Base-by-base conservation (phyloP, 2,113 vertebrate species). In the Acrocephalus kingi region DNA sequence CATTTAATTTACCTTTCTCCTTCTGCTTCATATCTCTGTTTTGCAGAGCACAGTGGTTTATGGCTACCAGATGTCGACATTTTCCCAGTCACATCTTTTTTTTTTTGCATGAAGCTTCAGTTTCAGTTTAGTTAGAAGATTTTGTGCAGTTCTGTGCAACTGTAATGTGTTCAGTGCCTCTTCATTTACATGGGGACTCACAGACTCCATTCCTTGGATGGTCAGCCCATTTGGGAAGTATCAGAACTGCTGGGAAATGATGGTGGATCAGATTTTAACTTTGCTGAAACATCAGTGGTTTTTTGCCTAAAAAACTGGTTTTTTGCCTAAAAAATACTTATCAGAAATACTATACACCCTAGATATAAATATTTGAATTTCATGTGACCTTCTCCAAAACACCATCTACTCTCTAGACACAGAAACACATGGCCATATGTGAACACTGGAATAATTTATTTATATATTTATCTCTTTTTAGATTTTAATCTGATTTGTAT, bases 1-100 rank as follows among this genome's bases (percentile, higher is more conserved):
- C 21, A 49, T 90, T 91, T 83, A 43, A 79, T 93, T 91, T 90
- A 79, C 59, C 33, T 84, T 89, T 84, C 73, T 67, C 35, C 71
- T 89, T 33, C 67, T 87, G 28, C 49, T 80, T 89, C 15, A 2
- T 37, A 37, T 66, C 25, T 88, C 61, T 6, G 6, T 37, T 61
- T 78, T 90, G 56, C 92, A 81, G 76, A 90, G 20, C 41, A 43
- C 62, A 39, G 39, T 75, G 68, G 48, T 90, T 92, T 92, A 63
- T 84, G 51, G 68, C 16, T 80, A 49, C 75, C 76, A 27, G 48
- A 73, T 49, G 58, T 62, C 10, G 1, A 52, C 18, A 4, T 79
- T 81, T 92, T 81, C 64, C 58, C 33, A 23, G 48, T 77, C 13
- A 11, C 41, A 39, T 59, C 3, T 62, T 16, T 61, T 35, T 61